phyloP scores from a whole-genome alignment of 2,113 vertebrate species.

The Sinocyclocheilus anophthalmus region DNA sequence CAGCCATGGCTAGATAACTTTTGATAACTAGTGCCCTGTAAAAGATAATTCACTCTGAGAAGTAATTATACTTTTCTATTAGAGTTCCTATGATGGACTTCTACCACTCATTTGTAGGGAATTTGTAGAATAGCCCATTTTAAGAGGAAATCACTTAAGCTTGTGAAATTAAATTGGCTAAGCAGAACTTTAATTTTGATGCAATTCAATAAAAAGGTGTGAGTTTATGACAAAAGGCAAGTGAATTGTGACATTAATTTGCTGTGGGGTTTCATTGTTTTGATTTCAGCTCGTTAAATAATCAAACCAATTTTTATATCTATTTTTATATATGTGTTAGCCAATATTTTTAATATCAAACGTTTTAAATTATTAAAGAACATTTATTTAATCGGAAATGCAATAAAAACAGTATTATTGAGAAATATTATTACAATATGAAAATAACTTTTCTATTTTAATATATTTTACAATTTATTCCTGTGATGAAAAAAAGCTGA shows the following conservation, averaged over 20 bases:
- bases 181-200: slow-evolving; percentile 54
- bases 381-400: not conserved
- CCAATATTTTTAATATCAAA: too few species aligned
- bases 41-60: slow-evolving; percentile 62
- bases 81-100: slow-evolving; percentile 53
- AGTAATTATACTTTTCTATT: slow-evolving; percentile 59
- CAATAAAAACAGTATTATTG: not conserved
- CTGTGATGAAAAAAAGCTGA: too few species aligned
- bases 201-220: slow-evolving; percentile 47
- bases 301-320: not conserved
- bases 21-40: slow-evolving; percentile 56
- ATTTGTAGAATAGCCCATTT: slow-evolving; percentile 54
- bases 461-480: not conserved
- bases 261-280: not conserved
- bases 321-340: not conserved
- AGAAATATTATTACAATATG: not conserved
- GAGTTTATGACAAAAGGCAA: slow-evolving; percentile 50
- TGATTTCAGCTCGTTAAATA: not conserved
- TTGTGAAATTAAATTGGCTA: slow-evolving; percentile 49
- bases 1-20: slow-evolving; percentile 54
- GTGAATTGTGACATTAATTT: not conserved
- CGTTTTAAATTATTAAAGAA: too few species aligned
- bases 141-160: slow-evolving; percentile 54
- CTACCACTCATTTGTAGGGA: slow-evolving; percentile 60
- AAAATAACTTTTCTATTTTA: not conserved